Percentiles rank a stretch among this genome's conserved stretches.
Evolutionary conservation across 2,888 invertebrate genomes (phyloP).

Genomic region (Andrena marginata): DNA sequence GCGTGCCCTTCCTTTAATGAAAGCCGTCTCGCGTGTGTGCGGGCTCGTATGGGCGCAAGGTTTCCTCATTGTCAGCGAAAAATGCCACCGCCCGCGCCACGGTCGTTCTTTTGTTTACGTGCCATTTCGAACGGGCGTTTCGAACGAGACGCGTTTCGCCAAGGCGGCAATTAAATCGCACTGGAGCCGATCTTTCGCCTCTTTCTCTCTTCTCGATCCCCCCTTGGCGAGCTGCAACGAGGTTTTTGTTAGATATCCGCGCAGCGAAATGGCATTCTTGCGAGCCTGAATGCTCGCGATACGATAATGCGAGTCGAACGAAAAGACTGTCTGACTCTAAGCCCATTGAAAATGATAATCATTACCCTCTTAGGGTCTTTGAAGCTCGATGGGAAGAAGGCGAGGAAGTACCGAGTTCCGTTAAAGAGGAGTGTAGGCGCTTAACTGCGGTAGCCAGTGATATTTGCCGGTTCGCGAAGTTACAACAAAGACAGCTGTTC

Average conservation of each 20-base stretch:
- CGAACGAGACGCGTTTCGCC: constrained; percentile 11
- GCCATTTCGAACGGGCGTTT: constrained; percentile 11
- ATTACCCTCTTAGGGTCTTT: too few species aligned
- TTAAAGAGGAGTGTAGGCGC: too few species aligned
- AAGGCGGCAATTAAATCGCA: not conserved
- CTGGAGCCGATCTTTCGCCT: not conserved
- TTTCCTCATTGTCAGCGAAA: constrained; percentile 54
- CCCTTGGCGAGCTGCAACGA: not conserved
- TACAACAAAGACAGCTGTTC: constrained; percentile 17
- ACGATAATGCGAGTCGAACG: too few species aligned
- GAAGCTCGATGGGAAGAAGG: too few species aligned
- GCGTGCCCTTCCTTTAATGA: constrained; percentile 61
- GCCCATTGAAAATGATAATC: too few species aligned
- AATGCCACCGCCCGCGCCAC: not conserved
- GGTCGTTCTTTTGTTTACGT: constrained; percentile 35
- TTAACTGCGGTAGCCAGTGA: not conserved
- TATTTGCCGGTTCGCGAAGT: not conserved
- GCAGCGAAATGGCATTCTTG: not conserved
- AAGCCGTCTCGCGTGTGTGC: constrained; percentile 32
- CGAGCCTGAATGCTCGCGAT: not conserved
- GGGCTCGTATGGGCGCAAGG: constrained; percentile 31
- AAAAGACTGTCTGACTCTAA: too few species aligned
- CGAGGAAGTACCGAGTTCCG: too few species aligned
- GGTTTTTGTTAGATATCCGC: not conserved
- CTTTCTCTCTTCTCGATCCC: too few species aligned